phyloP scores from a whole-genome alignment of 37 sponge, comb jelly and placozoan species.

The Agelas oroides region DNA sequence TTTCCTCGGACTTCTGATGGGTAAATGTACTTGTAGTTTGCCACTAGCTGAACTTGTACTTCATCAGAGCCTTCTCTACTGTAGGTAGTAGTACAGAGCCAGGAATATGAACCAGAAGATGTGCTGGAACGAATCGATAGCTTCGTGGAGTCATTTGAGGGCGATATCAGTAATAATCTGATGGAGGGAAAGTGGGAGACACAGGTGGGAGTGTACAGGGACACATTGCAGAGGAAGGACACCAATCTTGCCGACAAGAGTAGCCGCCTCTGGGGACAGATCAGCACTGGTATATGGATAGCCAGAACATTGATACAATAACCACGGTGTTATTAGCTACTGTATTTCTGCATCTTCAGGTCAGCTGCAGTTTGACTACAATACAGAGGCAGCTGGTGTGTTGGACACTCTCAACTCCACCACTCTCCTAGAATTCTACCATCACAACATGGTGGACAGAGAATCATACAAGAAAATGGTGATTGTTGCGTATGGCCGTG shows the following conservation, averaged over 20 bases:
- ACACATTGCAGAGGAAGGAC: constrained; percentile 26
- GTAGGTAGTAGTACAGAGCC: constrained; percentile 75
- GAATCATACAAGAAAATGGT: constrained; percentile 26
- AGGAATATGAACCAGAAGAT: constrained; percentile 30
- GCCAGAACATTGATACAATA: no score
- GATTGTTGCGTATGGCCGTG: constrained; percentile 55
- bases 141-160: constrained; percentile 49
- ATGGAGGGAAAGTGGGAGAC: background rate
- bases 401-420: constrained; percentile 1
- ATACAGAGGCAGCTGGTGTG: constrained; percentile 10
- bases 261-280: constrained; percentile 55
- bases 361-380: constrained; percentile 62
- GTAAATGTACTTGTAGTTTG: no score
- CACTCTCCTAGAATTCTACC: constrained; percentile 55
- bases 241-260: constrained; percentile 51
- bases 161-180: background rate
- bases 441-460: constrained; percentile 12
- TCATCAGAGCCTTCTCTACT: no score
- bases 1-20: no score
- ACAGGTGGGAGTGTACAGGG: background rate
- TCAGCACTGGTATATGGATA: background rate
- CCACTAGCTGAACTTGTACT: no score
- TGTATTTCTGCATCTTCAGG: background rate
- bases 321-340: no score
- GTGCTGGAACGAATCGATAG: constrained; percentile 43